These are phyloP conservation scores for Delia radicum DNA, from an alignment of 1,140 invertebrate species.

Conservation along the genomic window DNA sequence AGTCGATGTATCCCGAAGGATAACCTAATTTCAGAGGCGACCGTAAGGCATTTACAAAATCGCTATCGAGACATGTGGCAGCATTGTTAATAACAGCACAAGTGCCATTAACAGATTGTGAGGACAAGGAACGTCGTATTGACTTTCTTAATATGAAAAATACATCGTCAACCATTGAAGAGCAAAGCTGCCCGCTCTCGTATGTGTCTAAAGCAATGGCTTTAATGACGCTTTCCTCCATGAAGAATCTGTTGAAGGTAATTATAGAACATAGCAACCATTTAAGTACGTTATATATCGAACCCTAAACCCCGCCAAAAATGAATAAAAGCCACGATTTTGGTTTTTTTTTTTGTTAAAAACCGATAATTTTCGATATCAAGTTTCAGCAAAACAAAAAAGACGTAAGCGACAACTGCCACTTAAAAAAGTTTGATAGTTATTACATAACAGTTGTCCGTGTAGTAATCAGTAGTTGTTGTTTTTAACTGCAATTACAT, in stretches of 20 bases:
- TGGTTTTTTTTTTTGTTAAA: no score
- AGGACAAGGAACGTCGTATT: slow-evolving; percentile 84
- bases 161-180: slow-evolving; percentile 95
- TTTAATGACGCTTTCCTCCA: slow-evolving; percentile 93
- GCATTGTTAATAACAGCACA: slow-evolving; percentile 97
- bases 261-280: neutral
- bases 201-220: slow-evolving; percentile 85
- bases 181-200: slow-evolving; percentile 72
- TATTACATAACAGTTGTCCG: no score
- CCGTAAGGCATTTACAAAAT: slow-evolving; percentile 77
- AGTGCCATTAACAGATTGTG: slow-evolving; percentile 89
- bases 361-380: no score
- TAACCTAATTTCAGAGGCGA: slow-evolving; percentile 79
- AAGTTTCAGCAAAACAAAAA: no score
- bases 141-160: slow-evolving; percentile 98
- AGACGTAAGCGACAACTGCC: no score
- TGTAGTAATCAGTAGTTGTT: no score
- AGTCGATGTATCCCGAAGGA: slow-evolving; percentile 80
- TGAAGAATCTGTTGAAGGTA: slow-evolving; percentile 84
- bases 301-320: no score
- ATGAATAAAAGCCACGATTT: no score
- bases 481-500: no score
- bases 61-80: slow-evolving; percentile 82
- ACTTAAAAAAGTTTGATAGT: no score
- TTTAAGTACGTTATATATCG: no score